Conservation (phyloP, 2,797 vertebrate genomes). For the Urocyon cinereoargenteus region DNA sequence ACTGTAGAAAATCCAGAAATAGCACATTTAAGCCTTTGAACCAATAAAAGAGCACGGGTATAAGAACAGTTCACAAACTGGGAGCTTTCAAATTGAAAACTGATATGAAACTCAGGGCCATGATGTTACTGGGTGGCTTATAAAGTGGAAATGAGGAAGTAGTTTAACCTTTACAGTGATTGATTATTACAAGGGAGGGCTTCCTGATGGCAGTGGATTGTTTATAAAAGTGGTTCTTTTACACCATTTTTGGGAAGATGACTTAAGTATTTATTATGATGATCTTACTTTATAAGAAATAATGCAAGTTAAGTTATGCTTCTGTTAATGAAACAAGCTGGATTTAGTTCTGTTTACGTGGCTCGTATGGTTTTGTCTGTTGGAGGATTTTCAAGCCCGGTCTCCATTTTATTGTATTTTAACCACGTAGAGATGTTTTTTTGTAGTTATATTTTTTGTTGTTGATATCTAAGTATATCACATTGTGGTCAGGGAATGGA, state of each 20-base stretch:
- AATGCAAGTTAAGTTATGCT: background rate
- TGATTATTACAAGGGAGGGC: background rate
- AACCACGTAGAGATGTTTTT: background rate
- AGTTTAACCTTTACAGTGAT: background rate
- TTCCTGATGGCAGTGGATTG: background rate
- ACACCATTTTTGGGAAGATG: background rate
- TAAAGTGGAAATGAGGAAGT: background rate
- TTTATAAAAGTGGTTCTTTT: background rate
- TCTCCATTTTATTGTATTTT: background rate
- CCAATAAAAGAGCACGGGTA: background rate
- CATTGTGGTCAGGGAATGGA: background rate
- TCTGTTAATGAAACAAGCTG: background rate
- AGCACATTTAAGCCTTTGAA: background rate
- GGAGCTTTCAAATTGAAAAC: background rate
- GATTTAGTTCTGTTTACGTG: background rate
- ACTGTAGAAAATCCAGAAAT: background rate
- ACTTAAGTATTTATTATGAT: background rate
- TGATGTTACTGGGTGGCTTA: background rate
- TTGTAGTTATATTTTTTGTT: conserved; percentile 10
- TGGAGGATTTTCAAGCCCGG: background rate
- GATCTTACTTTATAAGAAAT: background rate
- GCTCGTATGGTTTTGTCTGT: background rate
- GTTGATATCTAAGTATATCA: background rate
- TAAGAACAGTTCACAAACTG: background rate
- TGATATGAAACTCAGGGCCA: background rate